Evolutionary conservation across 2,797 vertebrate genomes (phyloP).

Genomic region (Botia almorhae): DNA sequence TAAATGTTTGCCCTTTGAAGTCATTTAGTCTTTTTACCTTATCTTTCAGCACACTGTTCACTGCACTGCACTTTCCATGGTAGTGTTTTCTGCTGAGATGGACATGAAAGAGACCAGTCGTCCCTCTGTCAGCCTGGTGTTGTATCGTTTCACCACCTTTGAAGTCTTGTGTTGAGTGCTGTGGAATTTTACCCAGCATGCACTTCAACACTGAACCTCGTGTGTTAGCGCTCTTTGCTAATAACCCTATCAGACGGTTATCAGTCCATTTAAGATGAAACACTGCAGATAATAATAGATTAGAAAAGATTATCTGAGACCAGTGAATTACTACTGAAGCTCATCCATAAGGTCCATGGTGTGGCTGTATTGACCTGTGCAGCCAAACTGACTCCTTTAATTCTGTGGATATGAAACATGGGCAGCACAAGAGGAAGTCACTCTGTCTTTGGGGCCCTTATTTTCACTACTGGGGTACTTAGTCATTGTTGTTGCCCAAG

Average conservation of each 20-base stretch:
- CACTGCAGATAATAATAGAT: conserved; percentile 72
- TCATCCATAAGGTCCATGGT: conserved; percentile 47
- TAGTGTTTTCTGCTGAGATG: conserved; percentile 6
- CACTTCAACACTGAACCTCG: conserved; percentile 60
- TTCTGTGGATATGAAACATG: conserved; percentile 71
- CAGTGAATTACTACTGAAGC: conserved; percentile 60
- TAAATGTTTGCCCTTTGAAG: conserved; percentile 32
- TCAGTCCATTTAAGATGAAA: conserved; percentile 70
- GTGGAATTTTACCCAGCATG: conserved; percentile 54
- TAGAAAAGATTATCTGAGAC: conserved; percentile 74
- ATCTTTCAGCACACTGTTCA: neutral
- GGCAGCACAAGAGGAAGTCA: conserved; percentile 60
- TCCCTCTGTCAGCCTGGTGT: conserved; percentile 27
- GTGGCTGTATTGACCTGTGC: conserved; percentile 43
- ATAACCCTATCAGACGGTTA: conserved; percentile 70
- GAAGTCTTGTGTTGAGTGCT: conserved; percentile 25
- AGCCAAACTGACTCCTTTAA: conserved; percentile 71
- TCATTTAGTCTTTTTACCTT: neutral
- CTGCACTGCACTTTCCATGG: conserved; percentile 2
- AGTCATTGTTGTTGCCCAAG: conserved; percentile 63
- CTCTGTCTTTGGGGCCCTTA: conserved; percentile 64
- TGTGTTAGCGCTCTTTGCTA: conserved; percentile 66
- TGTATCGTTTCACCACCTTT: conserved; percentile 37
- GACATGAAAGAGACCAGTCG: conserved; percentile 37
- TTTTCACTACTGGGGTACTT: conserved; percentile 66